These are phyloP conservation scores for Lutjanus erythropterus DNA, from an alignment of 2,113 vertebrate species.

Conservation along the genomic window DNA sequence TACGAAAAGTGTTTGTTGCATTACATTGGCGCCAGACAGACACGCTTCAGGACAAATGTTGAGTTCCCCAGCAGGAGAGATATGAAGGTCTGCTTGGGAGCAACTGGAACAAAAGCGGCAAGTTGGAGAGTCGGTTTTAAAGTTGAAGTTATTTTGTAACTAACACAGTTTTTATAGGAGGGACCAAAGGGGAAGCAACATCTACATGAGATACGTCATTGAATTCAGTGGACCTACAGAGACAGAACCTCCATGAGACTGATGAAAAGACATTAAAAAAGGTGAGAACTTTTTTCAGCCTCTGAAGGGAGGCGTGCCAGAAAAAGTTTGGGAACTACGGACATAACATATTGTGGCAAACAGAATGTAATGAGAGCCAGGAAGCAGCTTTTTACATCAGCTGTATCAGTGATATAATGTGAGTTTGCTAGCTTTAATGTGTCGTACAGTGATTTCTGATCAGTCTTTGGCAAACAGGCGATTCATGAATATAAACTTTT, in stretches of 20 bases:
- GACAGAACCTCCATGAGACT: background rate
- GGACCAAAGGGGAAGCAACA: background rate
- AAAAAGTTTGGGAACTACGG: too few relatives aligned
- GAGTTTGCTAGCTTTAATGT: too few relatives aligned
- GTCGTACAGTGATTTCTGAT: too few relatives aligned
- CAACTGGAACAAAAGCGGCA: background rate
- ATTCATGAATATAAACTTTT: too few relatives aligned
- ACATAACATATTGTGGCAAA: too few relatives aligned
- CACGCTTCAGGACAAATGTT: constrained; percentile 25
- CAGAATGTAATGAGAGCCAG: too few relatives aligned
- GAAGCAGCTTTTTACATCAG: too few relatives aligned
- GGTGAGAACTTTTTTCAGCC: too few relatives aligned
- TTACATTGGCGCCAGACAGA: constrained; percentile 35
- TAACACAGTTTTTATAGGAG: background rate
- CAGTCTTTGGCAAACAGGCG: too few relatives aligned
- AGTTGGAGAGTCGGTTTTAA: background rate
- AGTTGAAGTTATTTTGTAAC: constrained; percentile 32
- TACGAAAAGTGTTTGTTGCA: constrained; percentile 46
- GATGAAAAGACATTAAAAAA: constrained; percentile 3
- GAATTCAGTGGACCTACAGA: background rate
- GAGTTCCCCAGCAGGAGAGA: constrained; percentile 8
- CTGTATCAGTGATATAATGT: too few relatives aligned
- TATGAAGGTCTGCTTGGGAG: constrained; percentile 22
- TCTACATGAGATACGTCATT: background rate
- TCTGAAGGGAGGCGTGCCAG: too few relatives aligned